Evolutionary conservation across 2,888 invertebrate genomes (phyloP).

Genomic region (Pyralis farinalis): DNA sequence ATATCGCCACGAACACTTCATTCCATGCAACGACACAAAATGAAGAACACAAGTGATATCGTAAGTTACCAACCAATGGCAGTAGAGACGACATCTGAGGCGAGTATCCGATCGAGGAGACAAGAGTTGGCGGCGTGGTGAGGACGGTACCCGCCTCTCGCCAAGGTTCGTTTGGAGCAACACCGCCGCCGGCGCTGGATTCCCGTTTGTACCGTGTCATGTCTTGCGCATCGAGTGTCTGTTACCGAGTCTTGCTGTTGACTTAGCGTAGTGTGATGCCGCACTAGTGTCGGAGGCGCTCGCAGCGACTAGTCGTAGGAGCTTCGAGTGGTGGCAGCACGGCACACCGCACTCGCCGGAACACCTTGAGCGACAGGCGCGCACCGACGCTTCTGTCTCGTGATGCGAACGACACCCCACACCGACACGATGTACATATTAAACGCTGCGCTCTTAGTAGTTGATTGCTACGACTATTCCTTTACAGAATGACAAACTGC

Average conservation of each 20-base stretch:
- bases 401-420: constrained; percentile 46
- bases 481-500: constrained; percentile 50
- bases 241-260: constrained; percentile 72
- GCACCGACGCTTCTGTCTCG: constrained; percentile 65
- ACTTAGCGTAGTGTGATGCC: constrained; percentile 77
- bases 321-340: constrained; percentile 71
- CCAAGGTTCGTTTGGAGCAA: constrained; percentile 21
- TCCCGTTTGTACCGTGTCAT: constrained; percentile 68
- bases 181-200: constrained; percentile 32
- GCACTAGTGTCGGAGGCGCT: constrained; percentile 62
- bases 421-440: constrained; percentile 69
- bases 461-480: constrained; percentile 57
- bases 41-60: constrained; percentile 27
- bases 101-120: constrained; percentile 14
- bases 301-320: constrained; percentile 63
- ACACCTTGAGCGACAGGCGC: constrained; percentile 76
- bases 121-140: constrained; percentile 27
- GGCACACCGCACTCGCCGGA: constrained; percentile 57
- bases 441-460: constrained; percentile 58
- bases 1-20: constrained; percentile 34
- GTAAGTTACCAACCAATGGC: constrained; percentile 22
- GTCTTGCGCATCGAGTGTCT: constrained; percentile 71
- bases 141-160: constrained; percentile 21
- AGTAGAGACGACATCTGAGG: constrained; percentile 6
- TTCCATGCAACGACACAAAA: constrained; percentile 29